Evolutionary conservation across 2,797 vertebrate species (phyloP), one percentile per base, ranked within the genome.

Genomic region (Microchirus variegatus): DNA sequence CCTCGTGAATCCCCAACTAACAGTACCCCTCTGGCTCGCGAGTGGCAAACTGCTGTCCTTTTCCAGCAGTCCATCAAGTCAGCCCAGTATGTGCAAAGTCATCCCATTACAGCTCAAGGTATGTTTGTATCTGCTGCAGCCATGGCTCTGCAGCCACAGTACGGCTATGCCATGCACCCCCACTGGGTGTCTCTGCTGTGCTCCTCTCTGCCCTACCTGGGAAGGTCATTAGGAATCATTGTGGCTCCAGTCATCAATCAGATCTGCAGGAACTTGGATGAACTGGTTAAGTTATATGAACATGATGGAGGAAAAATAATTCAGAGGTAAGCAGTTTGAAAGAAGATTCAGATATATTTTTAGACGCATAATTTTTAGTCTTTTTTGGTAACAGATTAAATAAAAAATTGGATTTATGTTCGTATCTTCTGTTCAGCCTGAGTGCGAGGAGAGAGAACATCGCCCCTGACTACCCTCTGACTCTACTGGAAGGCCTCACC

Each of bases 1-100:
- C 76, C 82, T 1, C 93, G 93, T 1, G 84, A 87, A 16, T 61
- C 85, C 16, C 72, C 82, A 10, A 51, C 76, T 0, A 76, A 67
- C 11, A 92, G 84, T 63, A 90, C 87, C 0, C 93, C 94, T 0
- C 92, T 99, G 1, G 89, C 95, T 12, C 94, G 93, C n/a, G 96
- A 99, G 85, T 99, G 97, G 97, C 96, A 95, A 59, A 94, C 88
- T 4, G 94, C 95, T 0, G 84, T 98, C 6, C 93, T 92, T 74
- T 99, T 96, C 82, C 98, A 99, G 88, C 95, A 96, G 87, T 96
- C 97, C 45, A 96, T 99, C 41, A 92, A 95, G 16, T 96, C 97
- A 16, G 81, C 93, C 70, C 95, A 94, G 14, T 99, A 98, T 0
- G 92, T 98, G 46, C 90, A 93, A 53, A 94, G 93, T 1, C 97